phyloP scores from a whole-genome alignment of 2,888 invertebrate species.

The Andrena camellia region DNA sequence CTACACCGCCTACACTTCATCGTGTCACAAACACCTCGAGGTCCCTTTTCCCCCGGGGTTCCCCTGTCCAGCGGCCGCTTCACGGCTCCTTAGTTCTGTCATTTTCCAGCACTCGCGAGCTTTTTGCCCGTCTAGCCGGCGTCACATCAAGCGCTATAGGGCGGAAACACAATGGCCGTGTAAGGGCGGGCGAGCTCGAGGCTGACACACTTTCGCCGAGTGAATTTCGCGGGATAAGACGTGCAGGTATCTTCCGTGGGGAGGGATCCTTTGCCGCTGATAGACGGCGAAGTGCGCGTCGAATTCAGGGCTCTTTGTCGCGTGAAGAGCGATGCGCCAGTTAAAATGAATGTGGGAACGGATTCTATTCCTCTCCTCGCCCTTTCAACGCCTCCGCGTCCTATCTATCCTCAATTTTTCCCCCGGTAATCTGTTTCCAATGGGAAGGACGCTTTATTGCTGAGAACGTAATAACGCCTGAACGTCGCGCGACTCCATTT shows the following conservation, averaged over 20 bases:
- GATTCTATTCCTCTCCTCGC: conserved; percentile 10
- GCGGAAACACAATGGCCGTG: conserved; percentile 48
- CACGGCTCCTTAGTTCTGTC: conserved; percentile 36
- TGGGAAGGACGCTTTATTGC: conserved; percentile 21
- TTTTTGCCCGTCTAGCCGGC: conserved; percentile 48
- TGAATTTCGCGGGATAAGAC: conserved; percentile 59
- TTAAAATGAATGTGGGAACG: conserved; percentile 40
- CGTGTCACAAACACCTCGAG: conserved; percentile 8
- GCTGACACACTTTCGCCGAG: conserved; percentile 57
- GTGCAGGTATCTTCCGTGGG: conserved; percentile 49
- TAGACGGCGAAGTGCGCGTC: conserved; percentile 45
- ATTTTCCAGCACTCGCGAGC: conserved; percentile 33
- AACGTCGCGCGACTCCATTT: conserved; percentile 2
- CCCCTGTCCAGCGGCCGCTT: conserved; percentile 6
- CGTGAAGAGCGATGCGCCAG: conserved; percentile 21
- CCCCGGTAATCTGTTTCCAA: conserved; percentile 51
- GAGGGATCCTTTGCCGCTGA: conserved; percentile 48
- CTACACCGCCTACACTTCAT: not conserved
- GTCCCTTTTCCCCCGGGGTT: not conserved
- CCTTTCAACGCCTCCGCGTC: conserved; percentile 9
- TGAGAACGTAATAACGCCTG: conserved; percentile 35
- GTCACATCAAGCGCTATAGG: conserved; percentile 53
- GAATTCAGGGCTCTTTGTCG: conserved; percentile 45
- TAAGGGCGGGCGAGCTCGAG: conserved; percentile 19
- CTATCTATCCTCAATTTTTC: conserved; percentile 53